phyloP scores from a whole-genome alignment of 2,888 invertebrate genomes.

The Platycheirus albimanus region DNA sequence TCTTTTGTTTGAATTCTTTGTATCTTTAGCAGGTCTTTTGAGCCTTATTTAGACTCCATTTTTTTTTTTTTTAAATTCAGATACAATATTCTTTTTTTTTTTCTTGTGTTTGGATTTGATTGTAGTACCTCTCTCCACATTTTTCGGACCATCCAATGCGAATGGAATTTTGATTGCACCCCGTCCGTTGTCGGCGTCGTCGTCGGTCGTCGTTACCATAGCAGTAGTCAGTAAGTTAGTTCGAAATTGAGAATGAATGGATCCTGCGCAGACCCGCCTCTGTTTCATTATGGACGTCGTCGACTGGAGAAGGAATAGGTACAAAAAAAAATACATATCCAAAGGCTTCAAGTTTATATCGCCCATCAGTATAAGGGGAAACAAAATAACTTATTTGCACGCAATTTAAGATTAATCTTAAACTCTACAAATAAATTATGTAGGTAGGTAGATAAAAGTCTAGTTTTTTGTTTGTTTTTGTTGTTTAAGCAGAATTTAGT shows the following conservation, averaged over 20 bases:
- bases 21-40: constrained; percentile 45
- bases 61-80: constrained; percentile 74
- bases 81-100: constrained; percentile 46
- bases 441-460: constrained; percentile 6
- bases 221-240: constrained; percentile 45
- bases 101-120: constrained; percentile 30
- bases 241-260: constrained; percentile 69
- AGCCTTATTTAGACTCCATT: constrained; percentile 71
- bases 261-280: constrained; percentile 80
- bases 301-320: no score
- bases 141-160: constrained; percentile 60
- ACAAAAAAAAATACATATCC: constrained; percentile 14
- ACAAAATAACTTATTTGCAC: constrained; percentile 51
- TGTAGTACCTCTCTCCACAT: constrained; percentile 75
- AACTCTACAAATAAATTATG: constrained; percentile 40
- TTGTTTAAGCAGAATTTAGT: constrained; percentile 9
- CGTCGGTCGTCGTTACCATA: neutral
- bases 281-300: constrained; percentile 77
- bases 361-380: constrained; percentile 28
- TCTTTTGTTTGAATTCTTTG: constrained; percentile 58
- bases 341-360: constrained; percentile 10
- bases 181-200: no score
- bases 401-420: constrained; percentile 36
- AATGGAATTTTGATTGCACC: constrained; percentile 73
- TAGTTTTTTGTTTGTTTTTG: no score